phyloP scores from a whole-genome alignment of 2,888 invertebrate species.

The Leuctra nigra region DNA sequence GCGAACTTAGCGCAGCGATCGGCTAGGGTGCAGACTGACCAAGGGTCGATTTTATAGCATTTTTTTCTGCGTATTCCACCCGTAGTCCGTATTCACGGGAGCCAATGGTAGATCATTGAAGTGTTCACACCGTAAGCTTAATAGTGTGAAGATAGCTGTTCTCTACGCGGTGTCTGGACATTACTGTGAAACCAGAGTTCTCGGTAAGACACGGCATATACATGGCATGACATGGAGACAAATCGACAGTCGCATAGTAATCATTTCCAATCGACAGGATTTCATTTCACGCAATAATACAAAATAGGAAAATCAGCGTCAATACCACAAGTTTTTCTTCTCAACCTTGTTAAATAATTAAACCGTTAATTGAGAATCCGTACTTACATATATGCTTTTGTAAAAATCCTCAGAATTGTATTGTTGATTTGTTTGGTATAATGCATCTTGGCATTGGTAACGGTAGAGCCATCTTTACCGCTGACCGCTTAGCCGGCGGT shows the following conservation, averaged over 20 bases:
- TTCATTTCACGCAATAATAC: constrained; percentile 3
- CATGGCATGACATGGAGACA: too few species aligned
- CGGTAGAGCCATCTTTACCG: constrained; percentile 44
- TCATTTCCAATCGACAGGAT: not conserved
- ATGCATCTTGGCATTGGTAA: constrained; percentile 34
- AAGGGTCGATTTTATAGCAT: too few species aligned
- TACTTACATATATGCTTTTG: constrained; percentile 2
- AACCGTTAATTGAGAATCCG: constrained; percentile 15
- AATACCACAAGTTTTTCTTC: constrained; percentile 8
- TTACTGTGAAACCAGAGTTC: too few species aligned
- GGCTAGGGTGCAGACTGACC: too few species aligned
- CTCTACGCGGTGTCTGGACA: too few species aligned
- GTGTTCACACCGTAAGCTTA: too few species aligned
- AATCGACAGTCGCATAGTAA: not conserved
- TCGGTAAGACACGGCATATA: too few species aligned
- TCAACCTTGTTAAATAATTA: constrained; percentile 13
- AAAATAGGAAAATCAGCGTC: constrained; percentile 11
- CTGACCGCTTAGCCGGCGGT: constrained; percentile 40
- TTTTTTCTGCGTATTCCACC: too few species aligned
- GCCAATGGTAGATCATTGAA: too few species aligned
- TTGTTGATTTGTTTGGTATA: constrained; percentile 11
- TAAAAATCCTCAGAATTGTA: constrained; percentile 12
- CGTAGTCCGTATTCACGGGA: too few species aligned
- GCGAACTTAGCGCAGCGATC: too few species aligned
- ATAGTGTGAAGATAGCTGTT: too few species aligned